Evolutionary conservation across 1,140 invertebrate genomes (phyloP).

Genomic region (Trissolcus basalis): DNA sequence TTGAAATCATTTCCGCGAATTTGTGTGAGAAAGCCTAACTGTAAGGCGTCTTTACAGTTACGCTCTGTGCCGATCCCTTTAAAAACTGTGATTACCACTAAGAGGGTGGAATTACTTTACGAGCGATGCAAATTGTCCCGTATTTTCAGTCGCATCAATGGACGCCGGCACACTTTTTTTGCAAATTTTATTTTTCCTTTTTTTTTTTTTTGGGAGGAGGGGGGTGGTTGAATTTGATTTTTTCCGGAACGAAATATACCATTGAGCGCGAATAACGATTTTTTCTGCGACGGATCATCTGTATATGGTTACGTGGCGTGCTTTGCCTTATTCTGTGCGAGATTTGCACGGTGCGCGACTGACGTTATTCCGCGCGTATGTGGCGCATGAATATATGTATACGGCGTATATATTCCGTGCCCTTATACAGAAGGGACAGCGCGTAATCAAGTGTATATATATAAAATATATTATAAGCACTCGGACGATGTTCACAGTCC

Average conservation of each 20-base stretch:
- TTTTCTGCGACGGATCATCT: constrained; percentile 30
- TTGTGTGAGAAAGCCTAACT: constrained; percentile 40
- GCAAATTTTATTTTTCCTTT: too few species aligned
- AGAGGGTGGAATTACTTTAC: constrained; percentile 34
- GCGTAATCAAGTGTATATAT: constrained; percentile 61
- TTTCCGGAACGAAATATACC: not conserved
- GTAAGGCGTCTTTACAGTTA: constrained; percentile 43
- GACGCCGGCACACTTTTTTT: not conserved
- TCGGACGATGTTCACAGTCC: constrained; percentile 47
- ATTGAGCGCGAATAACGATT: constrained; percentile 29
- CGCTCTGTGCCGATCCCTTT: constrained; percentile 17
- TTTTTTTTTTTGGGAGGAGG: too few species aligned
- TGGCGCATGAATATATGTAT: constrained; percentile 59
- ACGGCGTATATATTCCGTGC: constrained; percentile 39
- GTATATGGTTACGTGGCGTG: constrained; percentile 49
- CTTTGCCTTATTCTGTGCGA: constrained; percentile 50
- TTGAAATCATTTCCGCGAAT: constrained; percentile 34
- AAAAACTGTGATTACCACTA: constrained; percentile 39
- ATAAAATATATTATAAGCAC: constrained; percentile 59
- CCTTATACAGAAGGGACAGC: constrained; percentile 52
- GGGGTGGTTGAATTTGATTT: not conserved
- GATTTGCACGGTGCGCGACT: constrained; percentile 36
- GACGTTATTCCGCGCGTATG: constrained; percentile 50
- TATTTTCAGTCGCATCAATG: not conserved
- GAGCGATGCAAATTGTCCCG: constrained; percentile 12